Evolutionary conservation across 2,888 invertebrate genomes (phyloP).

Genomic region (Apamea epomidion): DNA sequence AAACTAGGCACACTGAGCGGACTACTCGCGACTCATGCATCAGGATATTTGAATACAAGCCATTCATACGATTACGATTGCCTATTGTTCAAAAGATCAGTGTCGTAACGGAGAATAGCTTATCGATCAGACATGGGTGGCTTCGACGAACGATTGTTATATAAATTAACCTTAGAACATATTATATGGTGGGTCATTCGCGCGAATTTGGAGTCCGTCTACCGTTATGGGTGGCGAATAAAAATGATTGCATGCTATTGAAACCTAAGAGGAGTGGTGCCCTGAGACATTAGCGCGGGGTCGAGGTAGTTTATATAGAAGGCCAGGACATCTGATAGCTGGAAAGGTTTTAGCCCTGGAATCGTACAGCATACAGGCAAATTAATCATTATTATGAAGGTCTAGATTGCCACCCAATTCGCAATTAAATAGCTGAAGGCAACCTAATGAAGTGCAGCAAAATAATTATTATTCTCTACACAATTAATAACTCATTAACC

Average conservation of each 20-base stretch:
- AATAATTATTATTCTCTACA: slow-evolving; percentile 14
- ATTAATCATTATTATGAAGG: not conserved
- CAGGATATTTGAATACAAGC: slow-evolving; percentile 67
- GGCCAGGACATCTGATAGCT: not conserved
- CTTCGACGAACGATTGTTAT: slow-evolving; percentile 60
- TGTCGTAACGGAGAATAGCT: slow-evolving; percentile 73
- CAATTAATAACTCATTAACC: slow-evolving; percentile 28
- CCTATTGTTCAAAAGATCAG: slow-evolving; percentile 76
- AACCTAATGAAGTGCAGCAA: not conserved
- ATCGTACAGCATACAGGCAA: too few relatives aligned
- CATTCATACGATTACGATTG: slow-evolving; percentile 71
- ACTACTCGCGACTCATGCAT: slow-evolving; percentile 65
- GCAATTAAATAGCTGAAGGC: not conserved
- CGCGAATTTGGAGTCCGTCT: slow-evolving; percentile 37
- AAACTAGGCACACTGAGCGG: slow-evolving; percentile 32
- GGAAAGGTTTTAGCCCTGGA: not conserved
- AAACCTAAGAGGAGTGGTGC: slow-evolving; percentile 2
- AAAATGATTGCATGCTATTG: slow-evolving; percentile 43
- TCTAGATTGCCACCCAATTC: not conserved
- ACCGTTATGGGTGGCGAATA: slow-evolving; percentile 43
- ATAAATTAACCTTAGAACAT: slow-evolving; percentile 69
- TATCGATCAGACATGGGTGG: slow-evolving; percentile 70
- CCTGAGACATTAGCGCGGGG: slow-evolving; percentile 24
- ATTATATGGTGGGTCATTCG: slow-evolving; percentile 55
- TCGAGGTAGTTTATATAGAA: not conserved